Evolutionary conservation across 2,888 invertebrate species (phyloP).

Genomic region (Chaetogeoica ovagalla): DNA sequence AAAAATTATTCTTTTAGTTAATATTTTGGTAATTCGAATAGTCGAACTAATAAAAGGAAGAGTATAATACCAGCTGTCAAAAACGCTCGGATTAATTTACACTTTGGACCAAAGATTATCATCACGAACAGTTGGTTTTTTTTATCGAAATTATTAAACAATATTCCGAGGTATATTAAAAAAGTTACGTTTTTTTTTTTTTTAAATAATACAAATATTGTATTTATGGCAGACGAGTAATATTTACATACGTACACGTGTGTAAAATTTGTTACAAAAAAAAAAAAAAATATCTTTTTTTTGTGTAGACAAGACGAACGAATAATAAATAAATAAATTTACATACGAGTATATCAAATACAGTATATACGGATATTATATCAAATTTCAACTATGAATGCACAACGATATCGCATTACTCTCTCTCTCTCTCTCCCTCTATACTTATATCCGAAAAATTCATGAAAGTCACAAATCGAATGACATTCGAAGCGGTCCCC

Average conservation of each 20-base stretch:
- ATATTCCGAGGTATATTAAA: neutral
- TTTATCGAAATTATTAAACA: neutral
- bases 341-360: neutral
- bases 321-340: too few relatives aligned
- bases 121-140: neutral
- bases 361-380: neutral
- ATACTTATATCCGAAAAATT: neutral
- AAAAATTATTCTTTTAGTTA: too few relatives aligned
- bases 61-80: too few relatives aligned
- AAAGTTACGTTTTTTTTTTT: neutral
- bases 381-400: conserved; percentile 22
- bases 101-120: neutral
- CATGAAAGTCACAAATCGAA: conserved; percentile 7
- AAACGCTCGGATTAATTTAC: neutral
- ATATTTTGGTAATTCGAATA: too few relatives aligned
- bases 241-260: too few relatives aligned
- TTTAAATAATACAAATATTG: neutral
- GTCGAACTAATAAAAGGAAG: too few relatives aligned
- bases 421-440: too few relatives aligned
- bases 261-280: neutral
- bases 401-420: neutral
- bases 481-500: conserved; percentile 22
- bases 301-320: too few relatives aligned
- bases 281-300: too few relatives aligned
- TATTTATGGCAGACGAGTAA: neutral